These are phyloP conservation scores for Peromyscus polionotus DNA, from an alignment of 2,113 vertebrate genomes.

Conservation along the genomic window DNA sequence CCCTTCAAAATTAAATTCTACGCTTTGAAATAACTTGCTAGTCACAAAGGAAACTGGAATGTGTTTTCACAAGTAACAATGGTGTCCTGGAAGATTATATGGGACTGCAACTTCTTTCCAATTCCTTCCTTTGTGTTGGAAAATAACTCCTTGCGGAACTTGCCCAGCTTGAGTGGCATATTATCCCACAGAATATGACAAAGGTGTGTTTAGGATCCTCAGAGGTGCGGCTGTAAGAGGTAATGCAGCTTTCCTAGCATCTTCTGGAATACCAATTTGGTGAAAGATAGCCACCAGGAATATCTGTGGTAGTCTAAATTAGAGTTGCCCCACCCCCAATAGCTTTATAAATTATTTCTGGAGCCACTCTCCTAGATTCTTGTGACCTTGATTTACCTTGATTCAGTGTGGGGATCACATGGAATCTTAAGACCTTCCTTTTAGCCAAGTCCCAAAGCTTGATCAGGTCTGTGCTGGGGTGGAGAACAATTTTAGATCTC, in stretches of 20 bases:
- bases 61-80: not conserved
- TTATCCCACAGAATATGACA: not conserved
- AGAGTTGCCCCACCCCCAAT: not conserved
- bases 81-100: not conserved
- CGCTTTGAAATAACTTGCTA: not conserved
- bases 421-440: not conserved
- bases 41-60: not conserved
- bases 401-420: not conserved
- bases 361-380: not conserved
- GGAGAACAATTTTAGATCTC: constrained; percentile 2
- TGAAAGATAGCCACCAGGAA: not conserved
- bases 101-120: not conserved
- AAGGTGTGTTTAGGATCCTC: not conserved
- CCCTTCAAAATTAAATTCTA: not conserved
- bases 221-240: not conserved
- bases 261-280: not conserved
- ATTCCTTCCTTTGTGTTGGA: not conserved
- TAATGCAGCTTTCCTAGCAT: not conserved
- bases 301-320: not conserved
- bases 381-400: not conserved
- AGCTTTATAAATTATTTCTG: too few species aligned
- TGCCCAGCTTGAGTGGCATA: not conserved
- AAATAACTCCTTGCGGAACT: not conserved
- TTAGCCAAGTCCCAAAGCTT: not conserved
- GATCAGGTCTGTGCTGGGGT: not conserved